Evolutionary conservation across 2,113 vertebrate species (phyloP), one percentile per base, ranked within the genome.

Genomic region (Cinclus mexicanus): DNA sequence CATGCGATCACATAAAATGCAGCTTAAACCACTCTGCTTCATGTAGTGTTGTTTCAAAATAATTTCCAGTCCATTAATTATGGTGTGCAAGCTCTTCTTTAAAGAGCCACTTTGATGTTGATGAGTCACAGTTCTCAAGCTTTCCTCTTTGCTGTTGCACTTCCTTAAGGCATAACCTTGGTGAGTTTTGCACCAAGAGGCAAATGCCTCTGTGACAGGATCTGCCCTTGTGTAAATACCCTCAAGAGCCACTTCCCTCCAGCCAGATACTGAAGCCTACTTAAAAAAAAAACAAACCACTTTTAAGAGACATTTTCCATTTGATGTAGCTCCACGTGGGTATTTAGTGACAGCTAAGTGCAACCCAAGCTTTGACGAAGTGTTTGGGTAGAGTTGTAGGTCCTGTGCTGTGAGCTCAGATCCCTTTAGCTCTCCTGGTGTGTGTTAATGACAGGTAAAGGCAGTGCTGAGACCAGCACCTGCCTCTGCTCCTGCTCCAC

Each of bases 31-130:
- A 26, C 67, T 65, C 71, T 47, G 42, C 35, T 91, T 72, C 70
- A 25, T 79, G 74, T 22, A 37, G 37, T 64, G 68, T 22, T 72
- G 37, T 61, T 91, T 83, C 59, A 29, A 74, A 96, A 83, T 74
- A 31, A 80, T 90, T 96, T 94, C 87, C 68, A 90, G 59, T 9
- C 71, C 75, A 74, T 87, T 92, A 95, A 70, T 86, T 95, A 60
- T 7, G 72, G 46, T 56, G 74, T 94, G 79, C 22, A 70, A 86
- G 52, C 33, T n/a, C 71, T 77, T 76, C 93, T 88, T 93, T 88
- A 63, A 56, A 25, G 63, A 55, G 22, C 13, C 17, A 28, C 75
- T 88, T 93, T 80, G 50, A 81, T 19, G 82, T 44, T 55, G 50
- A 35, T 95, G 63, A 94, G 39, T 95, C 75, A 77, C 37, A 35